These are phyloP conservation scores for Limulus polyphemus DNA, from an alignment of 2,888 invertebrate species.

Conservation along the genomic window DNA sequence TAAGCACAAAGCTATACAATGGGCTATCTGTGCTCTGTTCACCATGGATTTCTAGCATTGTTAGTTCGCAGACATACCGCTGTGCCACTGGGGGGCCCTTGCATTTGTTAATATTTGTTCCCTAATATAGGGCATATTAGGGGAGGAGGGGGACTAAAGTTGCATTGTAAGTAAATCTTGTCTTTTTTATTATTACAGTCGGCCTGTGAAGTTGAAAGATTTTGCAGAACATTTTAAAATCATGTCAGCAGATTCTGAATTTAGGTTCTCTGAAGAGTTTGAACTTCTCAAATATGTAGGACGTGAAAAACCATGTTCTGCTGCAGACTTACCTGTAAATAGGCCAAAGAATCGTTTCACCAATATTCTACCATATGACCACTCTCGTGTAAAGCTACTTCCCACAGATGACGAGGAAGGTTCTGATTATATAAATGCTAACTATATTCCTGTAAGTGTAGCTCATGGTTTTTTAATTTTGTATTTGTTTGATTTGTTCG, in stretches of 20 bases:
- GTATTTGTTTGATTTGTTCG: too few species aligned
- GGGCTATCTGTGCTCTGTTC: too few species aligned
- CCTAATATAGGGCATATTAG: too few species aligned
- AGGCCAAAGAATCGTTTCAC: constrained; percentile 97
- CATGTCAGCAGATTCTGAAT: constrained; percentile 97
- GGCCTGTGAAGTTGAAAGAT: constrained; percentile 71
- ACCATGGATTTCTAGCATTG: too few species aligned
- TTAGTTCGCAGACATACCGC: too few species aligned
- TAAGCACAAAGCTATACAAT: too few species aligned
- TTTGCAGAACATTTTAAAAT: constrained; percentile 85
- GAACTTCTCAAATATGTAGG: constrained; percentile 95
- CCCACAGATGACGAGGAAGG: constrained; percentile 57
- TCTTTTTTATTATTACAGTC: constrained; percentile 38
- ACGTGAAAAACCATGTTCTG: constrained; percentile 76
- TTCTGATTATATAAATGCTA: constrained; percentile 71
- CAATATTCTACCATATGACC: constrained; percentile 96
- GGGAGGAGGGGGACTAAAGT: too few species aligned
- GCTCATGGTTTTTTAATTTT: too few species aligned
- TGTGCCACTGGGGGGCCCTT: too few species aligned
- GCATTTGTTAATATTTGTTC: too few species aligned
- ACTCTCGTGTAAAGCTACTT: constrained; percentile 84
- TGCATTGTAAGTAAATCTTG: too few species aligned
- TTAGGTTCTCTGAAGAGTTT: constrained; percentile 95
- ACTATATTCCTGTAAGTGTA: constrained; percentile 71
- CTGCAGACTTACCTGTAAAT: constrained; percentile 93